Conservation (phyloP, 2,113 vertebrate species). For the Lasiurus cinereus region DNA sequence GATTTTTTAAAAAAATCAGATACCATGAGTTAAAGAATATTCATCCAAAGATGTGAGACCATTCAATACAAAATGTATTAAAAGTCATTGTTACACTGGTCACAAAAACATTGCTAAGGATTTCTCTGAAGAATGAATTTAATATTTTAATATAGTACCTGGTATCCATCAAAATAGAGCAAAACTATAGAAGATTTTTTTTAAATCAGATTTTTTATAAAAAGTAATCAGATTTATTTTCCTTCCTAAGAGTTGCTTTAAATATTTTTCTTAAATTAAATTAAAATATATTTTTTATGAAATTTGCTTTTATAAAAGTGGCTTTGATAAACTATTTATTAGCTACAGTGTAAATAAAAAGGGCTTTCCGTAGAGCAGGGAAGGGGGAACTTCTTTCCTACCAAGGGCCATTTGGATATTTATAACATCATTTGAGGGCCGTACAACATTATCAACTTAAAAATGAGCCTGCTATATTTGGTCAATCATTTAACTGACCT, state of each 20-base stretch:
- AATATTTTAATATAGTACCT: not conserved
- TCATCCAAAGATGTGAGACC: not conserved
- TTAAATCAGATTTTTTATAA: not conserved
- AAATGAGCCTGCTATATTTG: no score
- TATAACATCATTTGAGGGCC: no score
- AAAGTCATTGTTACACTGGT: not conserved
- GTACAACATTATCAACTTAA: no score
- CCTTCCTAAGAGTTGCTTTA: conserved; percentile 22
- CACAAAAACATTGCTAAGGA: conserved; percentile 4
- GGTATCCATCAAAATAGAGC: conserved; percentile 1
- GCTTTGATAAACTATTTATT: conserved; percentile 42
- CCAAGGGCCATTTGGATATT: no score
- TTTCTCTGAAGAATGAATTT: conserved; percentile 26
- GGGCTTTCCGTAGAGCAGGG: not conserved
- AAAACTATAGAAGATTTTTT: not conserved
- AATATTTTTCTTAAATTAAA: conserved; percentile 25
- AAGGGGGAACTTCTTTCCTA: no score
- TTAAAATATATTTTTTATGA: conserved; percentile 41
- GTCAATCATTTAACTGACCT: no score
- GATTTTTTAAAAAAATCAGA: not conserved
- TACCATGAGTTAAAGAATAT: conserved; percentile 11
- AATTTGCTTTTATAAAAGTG: conserved; percentile 58
- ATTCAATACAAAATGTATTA: not conserved
- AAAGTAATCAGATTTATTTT: conserved; percentile 56
- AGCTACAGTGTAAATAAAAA: conserved; percentile 5